These are phyloP conservation scores for Akabosia matsudoensis DNA, from an alignment of 1,140 invertebrate genomes.

Conservation along the genomic window DNA sequence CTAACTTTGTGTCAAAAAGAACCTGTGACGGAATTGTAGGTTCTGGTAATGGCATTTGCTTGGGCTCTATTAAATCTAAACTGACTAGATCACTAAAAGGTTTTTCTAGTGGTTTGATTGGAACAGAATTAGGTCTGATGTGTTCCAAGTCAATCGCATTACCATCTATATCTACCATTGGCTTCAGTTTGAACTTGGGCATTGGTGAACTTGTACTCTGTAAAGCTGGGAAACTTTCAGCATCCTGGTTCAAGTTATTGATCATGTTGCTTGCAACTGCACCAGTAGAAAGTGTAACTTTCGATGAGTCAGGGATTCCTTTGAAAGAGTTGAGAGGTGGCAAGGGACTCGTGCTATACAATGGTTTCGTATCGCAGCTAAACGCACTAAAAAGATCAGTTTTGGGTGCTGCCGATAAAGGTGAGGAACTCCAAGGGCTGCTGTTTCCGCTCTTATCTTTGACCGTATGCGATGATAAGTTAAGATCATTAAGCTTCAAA, in stretches of 20 bases:
- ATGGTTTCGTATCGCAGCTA: not conserved
- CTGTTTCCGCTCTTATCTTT: not conserved
- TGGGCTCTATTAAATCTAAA: not conserved
- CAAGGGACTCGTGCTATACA: not conserved
- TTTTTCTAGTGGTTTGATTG: not conserved
- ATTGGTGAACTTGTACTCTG: not conserved
- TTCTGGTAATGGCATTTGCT: not conserved
- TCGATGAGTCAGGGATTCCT: not conserved
- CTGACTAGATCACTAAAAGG: not conserved
- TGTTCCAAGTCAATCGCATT: not conserved
- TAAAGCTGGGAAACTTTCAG: no score
- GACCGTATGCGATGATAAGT: not conserved
- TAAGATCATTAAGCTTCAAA: no score
- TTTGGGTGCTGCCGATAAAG: not conserved
- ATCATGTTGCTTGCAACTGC: no score
- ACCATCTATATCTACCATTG: not conserved
- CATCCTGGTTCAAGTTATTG: no score
- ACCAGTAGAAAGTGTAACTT: not conserved
- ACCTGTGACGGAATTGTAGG: constrained; percentile 7
- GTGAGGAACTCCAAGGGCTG: not conserved
- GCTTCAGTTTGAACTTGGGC: not conserved
- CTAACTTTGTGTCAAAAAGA: not conserved
- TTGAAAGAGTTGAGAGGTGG: not conserved
- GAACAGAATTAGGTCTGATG: not conserved
- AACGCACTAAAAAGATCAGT: constrained; percentile 3